Evolutionary conservation across 2,797 vertebrate species (phyloP).

Genomic region (Xiphophorus birchmanni): DNA sequence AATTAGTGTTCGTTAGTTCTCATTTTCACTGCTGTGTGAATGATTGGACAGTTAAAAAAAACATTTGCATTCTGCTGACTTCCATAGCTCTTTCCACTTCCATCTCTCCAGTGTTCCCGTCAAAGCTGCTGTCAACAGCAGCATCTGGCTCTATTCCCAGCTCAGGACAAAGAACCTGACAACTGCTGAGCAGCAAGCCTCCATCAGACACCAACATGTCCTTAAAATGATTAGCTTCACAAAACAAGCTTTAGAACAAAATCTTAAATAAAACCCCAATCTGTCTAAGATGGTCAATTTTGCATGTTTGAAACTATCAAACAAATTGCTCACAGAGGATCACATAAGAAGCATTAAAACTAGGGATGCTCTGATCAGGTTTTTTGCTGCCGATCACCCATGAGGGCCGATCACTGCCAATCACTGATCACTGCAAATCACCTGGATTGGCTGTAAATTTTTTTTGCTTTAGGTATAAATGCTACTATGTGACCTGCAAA

Average conservation of each 20-base stretch:
- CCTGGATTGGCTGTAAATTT: too few relatives aligned
- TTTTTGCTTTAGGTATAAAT: too few relatives aligned
- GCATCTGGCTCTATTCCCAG: constrained; percentile 46
- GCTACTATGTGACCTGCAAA: too few relatives aligned
- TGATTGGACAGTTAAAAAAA: constrained; percentile 32
- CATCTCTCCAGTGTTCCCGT: constrained; percentile 42
- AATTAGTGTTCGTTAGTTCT: constrained; percentile 4
- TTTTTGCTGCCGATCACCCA: too few relatives aligned
- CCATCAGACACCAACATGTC: constrained; percentile 30
- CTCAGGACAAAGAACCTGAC: constrained; percentile 39
- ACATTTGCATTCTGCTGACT: constrained; percentile 45
- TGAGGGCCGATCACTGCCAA: too few relatives aligned
- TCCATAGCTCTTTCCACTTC: constrained; percentile 30
- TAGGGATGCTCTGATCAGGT: too few relatives aligned
- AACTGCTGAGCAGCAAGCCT: constrained; percentile 9
- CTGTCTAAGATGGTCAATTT: not conserved
- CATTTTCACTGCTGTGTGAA: constrained; percentile 15
- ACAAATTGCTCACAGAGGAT: not conserved
- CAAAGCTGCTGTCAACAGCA: constrained; percentile 58
- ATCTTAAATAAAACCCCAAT: not conserved
- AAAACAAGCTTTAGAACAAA: constrained; percentile 30
- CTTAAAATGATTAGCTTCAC: constrained; percentile 21
- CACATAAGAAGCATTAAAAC: not conserved
- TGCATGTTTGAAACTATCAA: not conserved
- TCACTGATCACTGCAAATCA: too few relatives aligned